Evolutionary conservation across 1,140 invertebrate genomes (phyloP).

Genomic region (Epicauta chinensis): DNA sequence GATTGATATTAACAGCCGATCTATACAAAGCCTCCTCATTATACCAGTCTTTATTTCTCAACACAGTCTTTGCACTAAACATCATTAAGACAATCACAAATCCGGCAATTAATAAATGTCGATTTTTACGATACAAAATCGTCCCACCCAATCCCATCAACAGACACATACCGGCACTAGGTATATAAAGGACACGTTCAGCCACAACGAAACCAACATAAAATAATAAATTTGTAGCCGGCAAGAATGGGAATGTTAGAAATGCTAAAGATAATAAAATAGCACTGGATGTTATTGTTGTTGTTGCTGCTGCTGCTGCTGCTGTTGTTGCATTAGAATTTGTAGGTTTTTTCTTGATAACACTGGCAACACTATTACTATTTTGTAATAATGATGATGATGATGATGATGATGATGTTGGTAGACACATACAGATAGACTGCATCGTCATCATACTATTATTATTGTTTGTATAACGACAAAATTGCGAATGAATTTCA

Average conservation of each 20-base stretch:
- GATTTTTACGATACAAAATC: conserved; percentile 43
- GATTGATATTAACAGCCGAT: conserved; percentile 87
- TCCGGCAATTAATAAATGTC: conserved; percentile 45
- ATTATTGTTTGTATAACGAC: conserved; percentile 53
- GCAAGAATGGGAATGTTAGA: conserved; percentile 84
- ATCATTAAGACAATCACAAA: conserved; percentile 58
- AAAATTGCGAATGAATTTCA: conserved; percentile 49
- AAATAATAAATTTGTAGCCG: conserved; percentile 89
- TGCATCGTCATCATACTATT: conserved; percentile 36
- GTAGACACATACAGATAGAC: conserved; percentile 27
- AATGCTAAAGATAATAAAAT: conserved; percentile 65
- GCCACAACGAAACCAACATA: conserved; percentile 97
- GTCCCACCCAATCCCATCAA: conserved; percentile 71
- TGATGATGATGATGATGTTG: conserved; percentile 3
- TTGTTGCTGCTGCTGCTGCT: too few species aligned
- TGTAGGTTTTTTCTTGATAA: conserved; percentile 16
- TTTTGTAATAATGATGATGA: neutral
- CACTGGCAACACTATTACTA: too few species aligned
- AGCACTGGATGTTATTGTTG: conserved; percentile 35
- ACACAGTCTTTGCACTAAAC: conserved; percentile 70
- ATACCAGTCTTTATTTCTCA: conserved; percentile 83
- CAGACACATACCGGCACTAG: conserved; percentile 92
- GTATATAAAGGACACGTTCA: conserved; percentile 90
- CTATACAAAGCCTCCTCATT: conserved; percentile 90
- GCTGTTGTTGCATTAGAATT: too few species aligned